Base-by-base conservation (phyloP, 2,113 vertebrate species). In the Hyperoodon ampullatus region DNA sequence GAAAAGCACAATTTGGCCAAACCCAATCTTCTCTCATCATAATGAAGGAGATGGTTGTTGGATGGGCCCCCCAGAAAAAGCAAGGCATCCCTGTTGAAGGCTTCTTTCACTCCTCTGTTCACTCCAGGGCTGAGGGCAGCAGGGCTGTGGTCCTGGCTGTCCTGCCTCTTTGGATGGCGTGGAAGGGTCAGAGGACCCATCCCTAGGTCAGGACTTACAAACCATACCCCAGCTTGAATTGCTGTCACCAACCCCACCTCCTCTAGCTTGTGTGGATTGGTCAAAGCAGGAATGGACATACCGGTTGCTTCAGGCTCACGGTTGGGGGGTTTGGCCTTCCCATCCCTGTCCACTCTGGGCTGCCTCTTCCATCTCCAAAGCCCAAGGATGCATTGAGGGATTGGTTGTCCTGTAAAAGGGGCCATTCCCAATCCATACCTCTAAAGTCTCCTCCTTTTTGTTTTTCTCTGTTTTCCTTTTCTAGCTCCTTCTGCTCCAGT, bases 401-500 rank as follows among this genome's bases (percentile, higher is more conserved):
- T n/a, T 12, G 19, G 75, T 9, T 23, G 28, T 24, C 61, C 81
- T 55, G 0, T 16, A 19, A 44, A 55, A 26, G 23, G 7, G 18
- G 16, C 66, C 9, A 0, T 23, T 83, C 26, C 42, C 30, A 13
- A 1, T 68, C 26, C 15, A 33, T 8, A 8, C 21, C 16, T 63
- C 50, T 50, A 30, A 21, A 10, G 21, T 0, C 23, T 77, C 44
- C 61, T 92, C 28, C 15, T 23, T 77, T 44, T 30, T 60, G 10
- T 4, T 18, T 42, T 53, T 44, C 47, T 88, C 68, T 61, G 11
- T 85, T 16, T 53, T 63, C 10, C 8, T 80, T 24, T 14, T 97
- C n/a, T 94, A 99, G 99, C 99, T 97, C 99, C 99, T n/a, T 99
- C 99, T 50, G 99, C 99, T 26, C 99, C 99, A 11, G 99, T 99